Conservation (phyloP, 2,797 vertebrate genomes). For the Danio kyathit region DNA sequence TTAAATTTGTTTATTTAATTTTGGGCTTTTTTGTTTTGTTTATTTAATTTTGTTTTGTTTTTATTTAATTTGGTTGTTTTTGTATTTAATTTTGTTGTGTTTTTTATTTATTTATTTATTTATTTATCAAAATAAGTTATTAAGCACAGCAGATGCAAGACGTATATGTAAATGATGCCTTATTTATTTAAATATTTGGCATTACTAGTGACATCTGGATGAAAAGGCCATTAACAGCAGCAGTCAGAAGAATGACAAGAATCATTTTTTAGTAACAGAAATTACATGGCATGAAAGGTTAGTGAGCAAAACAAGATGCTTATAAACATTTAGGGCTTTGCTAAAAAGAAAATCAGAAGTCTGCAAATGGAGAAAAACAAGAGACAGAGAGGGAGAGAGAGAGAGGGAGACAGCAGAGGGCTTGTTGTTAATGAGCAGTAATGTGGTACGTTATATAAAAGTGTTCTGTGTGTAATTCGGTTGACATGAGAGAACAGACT, state of each 20-base stretch:
- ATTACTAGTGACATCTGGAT: background rate
- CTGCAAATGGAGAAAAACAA: background rate
- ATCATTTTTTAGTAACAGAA: background rate
- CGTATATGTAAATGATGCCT: background rate
- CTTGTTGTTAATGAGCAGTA: conserved; percentile 69
- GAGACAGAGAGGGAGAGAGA: background rate
- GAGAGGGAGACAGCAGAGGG: conserved; percentile 52
- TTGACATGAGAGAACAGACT: conserved; percentile 65
- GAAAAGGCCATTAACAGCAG: background rate
- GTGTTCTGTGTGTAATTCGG: conserved; percentile 69
- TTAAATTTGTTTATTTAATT: no score
- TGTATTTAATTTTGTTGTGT: no score
- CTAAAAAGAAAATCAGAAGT: background rate
- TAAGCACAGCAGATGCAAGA: background rate
- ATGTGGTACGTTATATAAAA: conserved; percentile 71
- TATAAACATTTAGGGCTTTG: background rate
- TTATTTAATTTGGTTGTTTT: no score
- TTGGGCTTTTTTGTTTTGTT: no score
- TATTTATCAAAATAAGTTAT: background rate
- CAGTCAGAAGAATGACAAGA: background rate
- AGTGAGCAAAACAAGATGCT: conserved; percentile 8
- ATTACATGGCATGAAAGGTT: background rate
- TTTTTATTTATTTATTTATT: no score
- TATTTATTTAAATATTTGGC: background rate
- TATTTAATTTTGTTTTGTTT: background rate